These are phyloP conservation scores for Platorchestia sp. DNA, from an alignment of 1,140 invertebrate species.

Conservation along the genomic window DNA sequence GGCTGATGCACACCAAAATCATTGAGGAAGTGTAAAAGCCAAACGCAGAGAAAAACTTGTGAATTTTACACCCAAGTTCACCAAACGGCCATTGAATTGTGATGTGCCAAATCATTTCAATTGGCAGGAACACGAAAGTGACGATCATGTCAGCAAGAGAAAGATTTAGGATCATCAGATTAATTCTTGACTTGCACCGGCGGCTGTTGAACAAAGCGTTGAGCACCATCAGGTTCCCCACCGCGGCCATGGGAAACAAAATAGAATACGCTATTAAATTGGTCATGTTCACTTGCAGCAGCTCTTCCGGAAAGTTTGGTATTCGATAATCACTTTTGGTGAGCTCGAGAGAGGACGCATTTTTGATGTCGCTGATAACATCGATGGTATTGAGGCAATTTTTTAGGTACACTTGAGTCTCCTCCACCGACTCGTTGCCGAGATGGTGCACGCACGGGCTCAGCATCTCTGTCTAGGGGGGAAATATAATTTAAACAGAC, in stretches of 20 bases:
- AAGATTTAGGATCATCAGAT: slow-evolving; percentile 56
- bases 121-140: slow-evolving; percentile 48
- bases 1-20: slow-evolving; percentile 38
- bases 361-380: neutral
- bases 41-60: slow-evolving; percentile 56
- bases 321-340: neutral
- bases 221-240: slow-evolving; percentile 56
- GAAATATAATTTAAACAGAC: too few species aligned
- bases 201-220: slow-evolving; percentile 49
- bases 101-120: slow-evolving; percentile 55
- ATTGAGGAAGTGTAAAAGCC: slow-evolving; percentile 48
- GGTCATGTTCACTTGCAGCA: slow-evolving; percentile 41
- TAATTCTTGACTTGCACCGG: slow-evolving; percentile 50
- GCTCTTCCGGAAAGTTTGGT: slow-evolving; percentile 35
- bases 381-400: neutral
- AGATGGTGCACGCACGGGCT: neutral
- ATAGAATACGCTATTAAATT: slow-evolving; percentile 55
- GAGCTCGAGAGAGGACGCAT: neutral
- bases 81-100: slow-evolving; percentile 54
- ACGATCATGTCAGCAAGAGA: slow-evolving; percentile 56
- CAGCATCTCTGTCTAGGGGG: neutral
- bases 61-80: slow-evolving; percentile 52
- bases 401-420: neutral
- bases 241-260: slow-evolving; percentile 40
- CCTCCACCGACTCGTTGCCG: neutral